Conservation (phyloP, 2,888 invertebrate species). For the Parelbella ahira region DNA sequence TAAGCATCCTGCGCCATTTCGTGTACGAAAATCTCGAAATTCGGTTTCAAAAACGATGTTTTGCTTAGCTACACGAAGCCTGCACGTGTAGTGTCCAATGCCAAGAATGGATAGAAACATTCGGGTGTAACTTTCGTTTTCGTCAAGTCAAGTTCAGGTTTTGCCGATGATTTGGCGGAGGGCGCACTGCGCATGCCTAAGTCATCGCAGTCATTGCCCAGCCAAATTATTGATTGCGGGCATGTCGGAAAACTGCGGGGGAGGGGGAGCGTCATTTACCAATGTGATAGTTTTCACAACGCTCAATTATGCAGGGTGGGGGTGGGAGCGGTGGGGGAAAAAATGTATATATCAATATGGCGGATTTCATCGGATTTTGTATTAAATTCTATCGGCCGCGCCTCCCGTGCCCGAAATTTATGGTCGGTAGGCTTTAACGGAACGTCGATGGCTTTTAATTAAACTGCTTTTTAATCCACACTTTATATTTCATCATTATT, state of each 20-base stretch:
- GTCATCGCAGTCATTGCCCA: slow-evolving; percentile 80
- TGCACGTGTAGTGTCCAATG: slow-evolving; percentile 45
- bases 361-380: slow-evolving; percentile 64
- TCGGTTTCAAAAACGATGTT: slow-evolving; percentile 25
- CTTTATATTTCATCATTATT: slow-evolving; percentile 27
- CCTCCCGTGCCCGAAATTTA: slow-evolving; percentile 55
- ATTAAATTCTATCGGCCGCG: slow-evolving; percentile 73
- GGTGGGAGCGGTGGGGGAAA: slow-evolving; percentile 57
- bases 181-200: slow-evolving; percentile 63
- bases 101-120: slow-evolving; percentile 77
- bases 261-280: slow-evolving; percentile 63
- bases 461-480: slow-evolving; percentile 35
- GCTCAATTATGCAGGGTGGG: slow-evolving; percentile 72
- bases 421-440: slow-evolving; percentile 43
- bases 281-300: slow-evolving; percentile 79
- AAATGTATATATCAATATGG: slow-evolving; percentile 72
- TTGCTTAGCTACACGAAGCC: slow-evolving; percentile 25
- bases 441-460: slow-evolving; percentile 50
- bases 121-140: slow-evolving; percentile 75
- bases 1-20: neutral
- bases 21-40: slow-evolving; percentile 12
- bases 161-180: slow-evolving; percentile 64
- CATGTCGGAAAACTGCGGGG: slow-evolving; percentile 73
- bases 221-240: slow-evolving; percentile 78
- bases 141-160: slow-evolving; percentile 79